phyloP scores from a whole-genome alignment of 2,888 invertebrate species.

The Arge pagana region DNA sequence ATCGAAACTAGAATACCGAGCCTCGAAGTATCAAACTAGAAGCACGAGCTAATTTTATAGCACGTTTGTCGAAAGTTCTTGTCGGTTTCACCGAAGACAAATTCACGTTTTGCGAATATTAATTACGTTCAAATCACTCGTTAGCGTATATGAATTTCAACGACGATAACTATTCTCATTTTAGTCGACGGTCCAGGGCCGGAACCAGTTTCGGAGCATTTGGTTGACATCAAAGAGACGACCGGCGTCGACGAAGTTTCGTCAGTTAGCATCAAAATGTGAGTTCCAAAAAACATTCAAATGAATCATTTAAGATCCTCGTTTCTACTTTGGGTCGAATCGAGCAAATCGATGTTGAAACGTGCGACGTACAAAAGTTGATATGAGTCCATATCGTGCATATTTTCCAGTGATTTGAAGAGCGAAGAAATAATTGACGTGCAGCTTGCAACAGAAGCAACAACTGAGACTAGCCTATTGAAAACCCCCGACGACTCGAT shows the following conservation, averaged over 20 bases:
- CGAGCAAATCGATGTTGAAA: not conserved
- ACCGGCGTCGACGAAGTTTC: conserved; percentile 26
- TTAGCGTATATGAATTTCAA: too few species aligned
- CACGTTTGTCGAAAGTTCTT: too few species aligned
- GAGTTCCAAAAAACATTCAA: not conserved
- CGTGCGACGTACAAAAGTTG: too few species aligned
- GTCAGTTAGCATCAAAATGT: conserved; percentile 20
- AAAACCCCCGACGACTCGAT: conserved; percentile 31
- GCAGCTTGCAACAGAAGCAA: conserved; percentile 24
- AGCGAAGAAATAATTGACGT: conserved; percentile 23
- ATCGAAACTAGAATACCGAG: too few species aligned
- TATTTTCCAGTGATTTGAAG: conserved; percentile 2
- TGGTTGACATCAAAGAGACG: conserved; percentile 33
- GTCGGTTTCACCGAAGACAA: too few species aligned
- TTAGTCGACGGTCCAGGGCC: conserved; percentile 36
- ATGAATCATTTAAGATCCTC: not conserved
- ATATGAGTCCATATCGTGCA: not conserved
- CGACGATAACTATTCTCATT: too few species aligned
- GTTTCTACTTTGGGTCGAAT: not conserved
- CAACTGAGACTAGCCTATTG: conserved; percentile 34
- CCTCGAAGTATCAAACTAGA: too few species aligned
- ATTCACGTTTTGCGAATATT: too few species aligned
- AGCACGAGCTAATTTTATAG: too few species aligned
- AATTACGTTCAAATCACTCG: too few species aligned
- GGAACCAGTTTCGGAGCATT: conserved; percentile 34